Percentiles rank a stretch among this genome's conserved stretches.
These are phyloP conservation scores for Cyrtonyx montezumae DNA, from an alignment of 2,113 vertebrate genomes.

Conservation along the genomic window DNA sequence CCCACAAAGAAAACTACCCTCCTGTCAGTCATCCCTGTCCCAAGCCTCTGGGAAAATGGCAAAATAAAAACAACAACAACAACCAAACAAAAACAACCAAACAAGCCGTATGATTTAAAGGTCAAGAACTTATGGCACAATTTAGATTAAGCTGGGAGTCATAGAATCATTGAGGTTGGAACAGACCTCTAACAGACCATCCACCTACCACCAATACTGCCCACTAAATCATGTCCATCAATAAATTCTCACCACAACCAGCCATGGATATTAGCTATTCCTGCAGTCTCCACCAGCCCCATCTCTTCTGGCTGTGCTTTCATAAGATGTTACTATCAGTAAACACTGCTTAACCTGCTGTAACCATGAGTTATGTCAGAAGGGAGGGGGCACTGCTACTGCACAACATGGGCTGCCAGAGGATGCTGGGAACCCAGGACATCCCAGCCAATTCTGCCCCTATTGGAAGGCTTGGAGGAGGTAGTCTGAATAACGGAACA, in stretches of 20 bases:
- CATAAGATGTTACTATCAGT: not conserved
- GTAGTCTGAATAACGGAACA: not conserved
- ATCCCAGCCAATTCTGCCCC: not conserved
- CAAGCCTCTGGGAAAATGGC: not conserved
- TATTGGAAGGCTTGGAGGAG: not conserved
- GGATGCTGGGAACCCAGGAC: not conserved
- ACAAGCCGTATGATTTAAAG: not conserved
- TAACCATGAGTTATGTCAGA: not conserved
- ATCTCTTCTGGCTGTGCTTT: not conserved
- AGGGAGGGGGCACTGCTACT: not conserved
- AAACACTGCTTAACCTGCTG: not conserved
- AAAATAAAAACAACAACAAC: not conserved
- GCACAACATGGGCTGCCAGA: not conserved
- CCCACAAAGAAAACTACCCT: not conserved
- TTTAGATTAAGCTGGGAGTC: not conserved
- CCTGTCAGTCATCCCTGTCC: not conserved
- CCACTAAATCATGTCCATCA: too few species aligned
- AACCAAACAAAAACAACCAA: too few species aligned
- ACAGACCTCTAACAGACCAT: too few species aligned
- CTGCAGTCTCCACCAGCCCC: not conserved
- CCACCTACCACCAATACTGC: too few species aligned
- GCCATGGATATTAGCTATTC: not conserved
- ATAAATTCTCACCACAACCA: not conserved
- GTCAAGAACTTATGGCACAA: not conserved
- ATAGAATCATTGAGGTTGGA: too few species aligned